Conservation (phyloP, 2,797 vertebrate species). For the Galagoides demidoff region DNA sequence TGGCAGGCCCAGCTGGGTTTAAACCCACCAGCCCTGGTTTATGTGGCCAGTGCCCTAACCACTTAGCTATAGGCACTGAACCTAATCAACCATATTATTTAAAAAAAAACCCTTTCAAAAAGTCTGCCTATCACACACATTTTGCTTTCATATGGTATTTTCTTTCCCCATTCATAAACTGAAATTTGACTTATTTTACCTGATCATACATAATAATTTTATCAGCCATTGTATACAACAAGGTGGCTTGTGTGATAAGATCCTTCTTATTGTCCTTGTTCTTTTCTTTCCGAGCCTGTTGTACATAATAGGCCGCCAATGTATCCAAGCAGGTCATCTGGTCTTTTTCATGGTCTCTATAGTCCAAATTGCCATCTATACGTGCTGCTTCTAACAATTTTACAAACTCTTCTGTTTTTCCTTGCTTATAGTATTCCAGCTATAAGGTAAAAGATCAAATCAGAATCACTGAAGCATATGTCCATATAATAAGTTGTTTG, state of each 20-base stretch:
- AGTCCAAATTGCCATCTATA: constrained; percentile 99
- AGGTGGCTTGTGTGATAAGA: constrained; percentile 98
- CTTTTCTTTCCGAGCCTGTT: constrained; percentile 98
- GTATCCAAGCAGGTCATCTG: constrained; percentile 99
- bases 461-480: constrained; percentile 11
- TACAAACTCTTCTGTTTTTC: constrained; percentile 99
- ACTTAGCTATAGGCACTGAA: too few relatives aligned
- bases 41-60: too few relatives aligned
- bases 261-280: constrained; percentile 99
- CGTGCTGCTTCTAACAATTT: constrained; percentile 98
- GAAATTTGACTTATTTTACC: constrained; percentile 87
- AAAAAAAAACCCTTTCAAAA: constrained; percentile 47
- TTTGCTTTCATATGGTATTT: constrained; percentile 49
- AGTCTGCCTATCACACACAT: constrained; percentile 13
- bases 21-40: too few relatives aligned
- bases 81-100: background rate
- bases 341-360: constrained; percentile 99
- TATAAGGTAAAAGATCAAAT: constrained; percentile 80
- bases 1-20: too few relatives aligned
- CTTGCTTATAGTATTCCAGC: constrained; percentile 99
- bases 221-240: constrained; percentile 99
- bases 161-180: constrained; percentile 6
- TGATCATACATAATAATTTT: constrained; percentile 99
- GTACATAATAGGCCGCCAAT: constrained; percentile 98
- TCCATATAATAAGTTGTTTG: background rate